Evolutionary conservation across 1,140 invertebrate genomes (phyloP).

Genomic region (Philotrypesis tridentata): DNA sequence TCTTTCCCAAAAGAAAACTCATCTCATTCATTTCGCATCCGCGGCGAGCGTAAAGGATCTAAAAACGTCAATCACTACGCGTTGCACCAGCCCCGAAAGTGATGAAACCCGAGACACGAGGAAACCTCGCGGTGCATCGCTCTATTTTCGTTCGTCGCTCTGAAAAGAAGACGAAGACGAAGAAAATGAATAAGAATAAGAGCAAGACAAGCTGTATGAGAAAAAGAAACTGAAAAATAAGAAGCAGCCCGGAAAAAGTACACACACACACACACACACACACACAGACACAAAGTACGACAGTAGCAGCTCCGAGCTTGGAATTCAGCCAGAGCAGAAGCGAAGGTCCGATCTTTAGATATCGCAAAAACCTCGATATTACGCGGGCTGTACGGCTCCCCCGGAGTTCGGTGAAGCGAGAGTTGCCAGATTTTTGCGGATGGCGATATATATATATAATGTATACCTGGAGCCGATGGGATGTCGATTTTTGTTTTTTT

Average conservation of each 20-base stretch:
- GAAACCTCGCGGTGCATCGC: neutral
- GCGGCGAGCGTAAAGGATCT: neutral
- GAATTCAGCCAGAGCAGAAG: conserved; percentile 18
- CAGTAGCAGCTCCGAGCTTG: too few relatives aligned
- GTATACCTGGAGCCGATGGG: neutral
- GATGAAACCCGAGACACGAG: neutral
- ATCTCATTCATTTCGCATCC: neutral
- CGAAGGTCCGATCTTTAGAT: neutral
- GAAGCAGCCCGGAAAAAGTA: neutral
- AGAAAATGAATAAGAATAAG: too few relatives aligned
- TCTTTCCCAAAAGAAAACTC: neutral
- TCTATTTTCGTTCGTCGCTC: conserved; percentile 4
- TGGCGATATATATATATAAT: too few relatives aligned
- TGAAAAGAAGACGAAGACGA: neutral
- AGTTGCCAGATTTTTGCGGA: neutral
- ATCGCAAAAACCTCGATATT: conserved; percentile 2
- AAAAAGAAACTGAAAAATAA: neutral
- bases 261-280: neutral
- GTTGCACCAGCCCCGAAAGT: conserved; percentile 24
- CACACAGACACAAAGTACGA: neutral
- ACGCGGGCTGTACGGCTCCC: neutral
- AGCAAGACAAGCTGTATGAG: too few relatives aligned
- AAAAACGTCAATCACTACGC: conserved; percentile 35
- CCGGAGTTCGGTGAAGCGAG: neutral
- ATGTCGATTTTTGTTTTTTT: neutral